Base-by-base conservation (phyloP, 2,888 invertebrate species). In the Mythimna ferrago region DNA sequence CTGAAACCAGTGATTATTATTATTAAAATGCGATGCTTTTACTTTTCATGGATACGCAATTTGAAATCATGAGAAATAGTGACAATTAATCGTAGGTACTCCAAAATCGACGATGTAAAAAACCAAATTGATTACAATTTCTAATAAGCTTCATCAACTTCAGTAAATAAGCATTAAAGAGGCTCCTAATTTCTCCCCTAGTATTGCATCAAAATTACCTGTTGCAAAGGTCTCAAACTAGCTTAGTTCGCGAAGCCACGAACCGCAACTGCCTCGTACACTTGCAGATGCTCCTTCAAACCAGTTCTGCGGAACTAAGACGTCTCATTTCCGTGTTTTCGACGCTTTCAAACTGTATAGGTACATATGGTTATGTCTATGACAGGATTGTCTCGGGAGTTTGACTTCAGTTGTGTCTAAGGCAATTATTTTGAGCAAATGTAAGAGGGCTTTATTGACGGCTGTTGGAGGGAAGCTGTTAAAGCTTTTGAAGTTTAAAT, bases 291-390 rank as follows among this genome's bases (percentile, higher is more conserved):
- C 51, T 44, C 5, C 32, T 62, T 26, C 41, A n/a, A 78, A 62
- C 41, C 61, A 16, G 64, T 57, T 51, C 21, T 26, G 44, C 21
- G 48, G 41, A 66, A 74, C 58, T 54, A 57, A 67, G 68, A 73
- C 80, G 14, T 79, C 65, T 68, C 62, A 78, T 81, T 81, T 82
- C 79, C 83, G 51, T 66, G 58, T 68, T 67, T 83, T 66, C 62
- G 65, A 61, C 44, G 53, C 61, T 70, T 67, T 6, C 10, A 48
- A 19, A 48, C 48, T 48, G 14, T 16, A 48, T 32, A n/a, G n/a
- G n/a, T n/a, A 61, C 4, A 41, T 11, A 21, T 26, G 3, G 0
- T 21, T 9, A 6, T 26, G 56, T 60, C 48, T 58, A 19, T 19
- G 48, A 7, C 6, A 14, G 26, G 35, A 11, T 35, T 48, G 54